Evolutionary conservation across 1,140 invertebrate genomes (phyloP), one percentile per base, ranked within the genome.

Genomic region (Drosophila obscura): DNA sequence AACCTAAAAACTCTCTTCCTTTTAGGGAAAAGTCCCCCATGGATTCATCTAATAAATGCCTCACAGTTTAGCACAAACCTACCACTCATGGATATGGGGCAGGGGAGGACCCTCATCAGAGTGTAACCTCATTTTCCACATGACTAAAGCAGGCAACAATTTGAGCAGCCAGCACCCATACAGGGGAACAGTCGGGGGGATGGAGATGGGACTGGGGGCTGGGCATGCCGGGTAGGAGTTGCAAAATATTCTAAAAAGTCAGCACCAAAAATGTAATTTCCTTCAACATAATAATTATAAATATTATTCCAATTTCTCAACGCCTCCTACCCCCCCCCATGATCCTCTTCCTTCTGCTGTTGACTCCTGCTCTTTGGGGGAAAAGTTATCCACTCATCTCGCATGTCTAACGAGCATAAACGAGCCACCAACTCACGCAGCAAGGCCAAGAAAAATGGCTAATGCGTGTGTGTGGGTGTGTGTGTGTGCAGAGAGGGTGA

Each of bases 201-300:
- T 28, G 26, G 26, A 6, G 26, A 0, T 28, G 26, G 26, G 5
- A 1, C 16, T 16, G 43, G 7, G 41, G 44, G 31, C 0, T 2
- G 6, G 28, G 28, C 28, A 9, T 19, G 26, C 5, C 5, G 11
- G 35, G 35, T 11, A 39, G 35, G 11, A 39, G 35, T 9, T 31
- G 31, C 0, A 39, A 28, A 49, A 44, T 58, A 50, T 24, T 31
- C n/a, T 11, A 41, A 46, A 44, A 43, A 22, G 48, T 28, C 28
- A 28, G 61, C 53, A 65, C 53, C 53, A 39, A 53, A 75, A 74
- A 74, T 66, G 71, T 75, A 71, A 77, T 68, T 79, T 60, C 62
- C 61, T 49, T 26, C 48, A 31, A 51, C 75, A 79, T 79, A 74
- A 74, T 79, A 80, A 79, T 80, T 80, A 79, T 69, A 80, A 79